A percentile compares a stretch with the other conserved stretches of the same genome.
These are phyloP conservation scores for Chamaetylas fuelleborni DNA, from an alignment of 2,113 vertebrate species.

Conservation along the genomic window DNA sequence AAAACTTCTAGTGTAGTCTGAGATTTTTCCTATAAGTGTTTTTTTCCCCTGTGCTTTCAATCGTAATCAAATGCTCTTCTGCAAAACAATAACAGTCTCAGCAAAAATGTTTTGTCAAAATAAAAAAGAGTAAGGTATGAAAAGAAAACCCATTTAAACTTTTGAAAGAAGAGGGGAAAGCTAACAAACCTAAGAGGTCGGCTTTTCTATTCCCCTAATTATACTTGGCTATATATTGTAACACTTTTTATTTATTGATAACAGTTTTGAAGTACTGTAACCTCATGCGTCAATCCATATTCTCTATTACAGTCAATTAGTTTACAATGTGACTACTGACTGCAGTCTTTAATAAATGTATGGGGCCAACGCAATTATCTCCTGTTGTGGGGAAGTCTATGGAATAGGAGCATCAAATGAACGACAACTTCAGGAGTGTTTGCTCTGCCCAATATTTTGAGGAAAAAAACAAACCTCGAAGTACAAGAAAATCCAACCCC, in stretches of 20 bases:
- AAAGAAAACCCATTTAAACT: not conserved
- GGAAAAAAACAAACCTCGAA: not conserved
- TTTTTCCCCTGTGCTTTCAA: conserved; percentile 8
- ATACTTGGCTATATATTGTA: conserved; percentile 17
- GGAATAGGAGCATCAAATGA: not conserved
- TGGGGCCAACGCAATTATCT: not conserved
- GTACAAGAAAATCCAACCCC: not conserved
- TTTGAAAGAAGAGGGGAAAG: conserved; percentile 31
- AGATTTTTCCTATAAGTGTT: conserved; percentile 36
- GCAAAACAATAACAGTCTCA: conserved; percentile 31
- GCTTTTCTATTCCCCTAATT: conserved; percentile 3
- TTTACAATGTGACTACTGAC: not conserved
- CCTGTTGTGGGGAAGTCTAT: not conserved
- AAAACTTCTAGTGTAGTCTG: not conserved
- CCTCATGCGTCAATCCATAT: not conserved
- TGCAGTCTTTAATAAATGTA: rapidly evolving
- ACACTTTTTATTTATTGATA: not conserved
- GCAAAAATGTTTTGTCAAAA: conserved; percentile 40
- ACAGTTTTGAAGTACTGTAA: not conserved
- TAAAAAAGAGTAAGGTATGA: not conserved
- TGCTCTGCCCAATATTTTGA: not conserved
- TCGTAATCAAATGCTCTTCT: conserved; percentile 10
- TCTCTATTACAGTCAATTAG: not conserved
- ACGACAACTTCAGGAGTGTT: not conserved
- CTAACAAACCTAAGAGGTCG: not conserved